phyloP scores from a whole-genome alignment of 2,113 vertebrate species.

The Entelurus aequoreus region DNA sequence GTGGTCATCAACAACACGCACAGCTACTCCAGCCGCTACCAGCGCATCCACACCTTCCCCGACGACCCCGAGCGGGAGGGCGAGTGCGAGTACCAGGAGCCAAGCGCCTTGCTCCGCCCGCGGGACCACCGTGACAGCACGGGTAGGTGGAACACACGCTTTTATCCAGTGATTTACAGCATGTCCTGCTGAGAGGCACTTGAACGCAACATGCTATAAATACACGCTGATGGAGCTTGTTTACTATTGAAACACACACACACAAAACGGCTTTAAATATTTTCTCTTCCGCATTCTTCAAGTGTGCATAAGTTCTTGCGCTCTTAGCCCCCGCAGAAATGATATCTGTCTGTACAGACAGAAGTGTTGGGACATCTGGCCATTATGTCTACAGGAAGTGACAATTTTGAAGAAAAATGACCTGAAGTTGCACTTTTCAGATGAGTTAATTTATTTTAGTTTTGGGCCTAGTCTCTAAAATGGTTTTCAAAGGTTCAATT shows the following conservation, averaged over 20 bases:
- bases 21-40: constrained; percentile 80
- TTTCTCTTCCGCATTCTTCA: not conserved
- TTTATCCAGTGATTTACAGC: not conserved
- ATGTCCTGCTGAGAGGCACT: not conserved
- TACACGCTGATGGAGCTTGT: constrained; percentile 6
- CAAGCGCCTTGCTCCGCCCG: constrained; percentile 74
- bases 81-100: constrained; percentile 84
- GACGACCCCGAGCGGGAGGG: constrained; percentile 68
- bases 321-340: not conserved
- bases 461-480: no score
- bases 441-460: no score
- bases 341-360: not conserved
- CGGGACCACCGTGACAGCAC: constrained; percentile 76
- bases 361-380: constrained; percentile 1
- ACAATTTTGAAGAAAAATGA: not conserved
- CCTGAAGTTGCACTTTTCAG: no score
- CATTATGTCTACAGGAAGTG: not conserved
- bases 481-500: no score
- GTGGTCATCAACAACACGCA: constrained; percentile 92
- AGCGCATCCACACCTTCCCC: constrained; percentile 79
- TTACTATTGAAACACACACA: not conserved
- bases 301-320: not conserved
- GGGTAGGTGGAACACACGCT: constrained; percentile 59
- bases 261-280: not conserved
- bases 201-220: constrained; percentile 3